phyloP scores from a whole-genome alignment of 2,888 invertebrate genomes.

The Danaus chrysippus region DNA sequence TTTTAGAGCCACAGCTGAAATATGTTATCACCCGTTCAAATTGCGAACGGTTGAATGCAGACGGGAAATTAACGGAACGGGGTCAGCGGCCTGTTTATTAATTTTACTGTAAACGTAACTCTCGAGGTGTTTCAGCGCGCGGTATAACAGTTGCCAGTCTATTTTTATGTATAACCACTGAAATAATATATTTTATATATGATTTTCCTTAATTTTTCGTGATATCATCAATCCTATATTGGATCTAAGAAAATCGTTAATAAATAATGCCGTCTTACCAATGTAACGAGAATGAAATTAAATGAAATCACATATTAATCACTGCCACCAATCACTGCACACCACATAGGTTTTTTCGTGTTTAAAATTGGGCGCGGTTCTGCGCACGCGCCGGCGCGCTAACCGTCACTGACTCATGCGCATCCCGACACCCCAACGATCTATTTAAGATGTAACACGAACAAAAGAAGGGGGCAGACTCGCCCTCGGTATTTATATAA shows the following conservation, averaged over 20 bases:
- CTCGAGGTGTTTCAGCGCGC: slow-evolving; percentile 16
- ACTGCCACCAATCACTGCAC: slow-evolving; percentile 30
- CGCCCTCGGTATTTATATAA: slow-evolving; percentile 63
- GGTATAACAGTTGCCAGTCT: slow-evolving; percentile 2
- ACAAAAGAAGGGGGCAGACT: slow-evolving; percentile 76
- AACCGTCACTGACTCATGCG: slow-evolving; percentile 72
- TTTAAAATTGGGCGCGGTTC: slow-evolving; percentile 31
- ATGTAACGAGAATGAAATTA: slow-evolving; percentile 12
- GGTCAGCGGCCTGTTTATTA: slow-evolving; percentile 39
- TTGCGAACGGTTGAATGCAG: slow-evolving; percentile 17
- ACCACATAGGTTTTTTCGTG: slow-evolving; percentile 28
- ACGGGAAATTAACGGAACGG: slow-evolving; percentile 40
- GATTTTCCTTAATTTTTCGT: not conserved
- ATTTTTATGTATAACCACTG: slow-evolving; percentile 7
- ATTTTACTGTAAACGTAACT: slow-evolving; percentile 31
- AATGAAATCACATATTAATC: slow-evolving; percentile 22
- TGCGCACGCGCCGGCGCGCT: slow-evolving; percentile 67
- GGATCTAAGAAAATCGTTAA: not conserved
- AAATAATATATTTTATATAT: not conserved
- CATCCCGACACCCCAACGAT: slow-evolving; percentile 69
- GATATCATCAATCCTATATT: not conserved
- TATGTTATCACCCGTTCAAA: slow-evolving; percentile 24
- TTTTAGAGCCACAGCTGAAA: slow-evolving; percentile 15
- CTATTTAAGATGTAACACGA: slow-evolving; percentile 71
- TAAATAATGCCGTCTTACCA: slow-evolving; percentile 17